Conservation (phyloP, 2,888 invertebrate genomes). For the Diarsia rubi region DNA sequence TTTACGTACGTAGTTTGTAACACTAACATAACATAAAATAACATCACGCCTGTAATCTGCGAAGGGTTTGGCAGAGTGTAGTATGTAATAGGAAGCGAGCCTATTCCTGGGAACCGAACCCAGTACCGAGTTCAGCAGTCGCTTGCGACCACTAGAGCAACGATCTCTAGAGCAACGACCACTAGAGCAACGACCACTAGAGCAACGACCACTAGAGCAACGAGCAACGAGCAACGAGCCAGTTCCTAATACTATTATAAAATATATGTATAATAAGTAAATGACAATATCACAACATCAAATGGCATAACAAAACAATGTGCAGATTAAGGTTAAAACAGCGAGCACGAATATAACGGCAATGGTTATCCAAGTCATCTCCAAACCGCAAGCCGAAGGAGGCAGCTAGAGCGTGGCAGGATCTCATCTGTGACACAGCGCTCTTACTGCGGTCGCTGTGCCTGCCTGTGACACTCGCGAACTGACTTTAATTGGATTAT, state of each 20-base stretch:
- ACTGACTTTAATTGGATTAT: slow-evolving; percentile 15
- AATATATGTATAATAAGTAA: background rate
- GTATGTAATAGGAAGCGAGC: no score
- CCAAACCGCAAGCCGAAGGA: slow-evolving; percentile 24
- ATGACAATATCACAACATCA: background rate
- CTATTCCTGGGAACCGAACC: no score
- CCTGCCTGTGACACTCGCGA: slow-evolving; percentile 19
- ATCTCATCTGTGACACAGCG: slow-evolving; percentile 56
- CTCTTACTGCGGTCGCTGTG: background rate
- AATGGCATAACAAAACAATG: slow-evolving; percentile 16
- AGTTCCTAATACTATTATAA: background rate
- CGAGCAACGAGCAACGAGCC: no score
- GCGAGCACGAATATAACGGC: slow-evolving; percentile 42
- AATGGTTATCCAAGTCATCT: slow-evolving; percentile 22
- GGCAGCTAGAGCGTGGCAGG: slow-evolving; percentile 64
- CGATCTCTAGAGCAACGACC: no score
- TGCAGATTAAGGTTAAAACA: slow-evolving; percentile 8
- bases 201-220: no score
- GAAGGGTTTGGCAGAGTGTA: no score
- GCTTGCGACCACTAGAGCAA: no score
- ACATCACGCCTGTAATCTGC: no score
- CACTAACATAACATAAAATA: no score
- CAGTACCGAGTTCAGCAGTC: no score
- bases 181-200: no score
- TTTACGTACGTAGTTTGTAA: no score